Conservation (phyloP, 2,797 vertebrate species). For the Mormyrops boulengeri region DNA sequence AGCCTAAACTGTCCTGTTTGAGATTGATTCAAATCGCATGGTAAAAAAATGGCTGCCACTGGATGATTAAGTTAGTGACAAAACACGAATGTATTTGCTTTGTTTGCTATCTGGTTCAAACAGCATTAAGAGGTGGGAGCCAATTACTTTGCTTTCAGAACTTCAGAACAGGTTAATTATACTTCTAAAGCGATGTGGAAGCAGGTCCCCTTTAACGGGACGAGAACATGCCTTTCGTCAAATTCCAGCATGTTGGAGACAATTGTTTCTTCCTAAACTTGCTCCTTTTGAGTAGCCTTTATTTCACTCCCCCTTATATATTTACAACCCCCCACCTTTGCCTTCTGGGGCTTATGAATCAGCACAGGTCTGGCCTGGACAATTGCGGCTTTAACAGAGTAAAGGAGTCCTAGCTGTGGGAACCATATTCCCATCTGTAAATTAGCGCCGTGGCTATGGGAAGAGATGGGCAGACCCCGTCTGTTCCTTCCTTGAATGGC, state of each 20-base stretch:
- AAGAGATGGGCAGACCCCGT: background rate
- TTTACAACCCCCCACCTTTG: background rate
- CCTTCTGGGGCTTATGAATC: background rate
- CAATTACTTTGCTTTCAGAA: background rate
- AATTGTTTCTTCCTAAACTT: background rate
- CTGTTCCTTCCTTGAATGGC: background rate
- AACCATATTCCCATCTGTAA: background rate
- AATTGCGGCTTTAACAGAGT: background rate
- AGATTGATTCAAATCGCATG: background rate
- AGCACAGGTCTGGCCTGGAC: background rate
- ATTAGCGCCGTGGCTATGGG: background rate
- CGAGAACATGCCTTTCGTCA: background rate
- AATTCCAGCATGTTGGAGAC: background rate
- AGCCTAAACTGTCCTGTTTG: background rate
- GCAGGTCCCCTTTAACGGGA: background rate
- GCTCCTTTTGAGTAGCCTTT: background rate
- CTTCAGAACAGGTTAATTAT: background rate
- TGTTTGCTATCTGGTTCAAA: background rate
- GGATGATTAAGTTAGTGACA: background rate
- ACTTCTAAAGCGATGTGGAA: background rate
- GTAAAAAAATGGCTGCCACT: background rate
- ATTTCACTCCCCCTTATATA: background rate
- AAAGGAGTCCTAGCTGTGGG: background rate
- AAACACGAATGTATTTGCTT: background rate
- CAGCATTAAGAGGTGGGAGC: background rate